phyloP scores from a whole-genome alignment of 2,888 invertebrate species.

The Dolichopus griseipennis region DNA sequence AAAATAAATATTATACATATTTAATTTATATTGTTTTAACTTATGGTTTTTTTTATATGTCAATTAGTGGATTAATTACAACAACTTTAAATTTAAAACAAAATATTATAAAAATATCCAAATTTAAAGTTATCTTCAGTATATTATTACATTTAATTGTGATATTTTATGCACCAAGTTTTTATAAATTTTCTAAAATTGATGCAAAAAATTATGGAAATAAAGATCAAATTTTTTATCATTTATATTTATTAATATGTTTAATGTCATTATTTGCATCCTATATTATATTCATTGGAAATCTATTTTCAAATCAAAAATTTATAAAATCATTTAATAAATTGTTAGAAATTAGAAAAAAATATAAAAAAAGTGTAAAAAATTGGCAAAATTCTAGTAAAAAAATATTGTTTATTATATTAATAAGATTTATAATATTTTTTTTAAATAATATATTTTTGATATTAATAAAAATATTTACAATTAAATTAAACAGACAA shows the following conservation, averaged over 20 bases:
- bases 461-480: not conserved
- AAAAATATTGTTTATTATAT: not conserved
- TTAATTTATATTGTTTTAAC: not conserved
- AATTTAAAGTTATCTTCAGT: not conserved
- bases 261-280: not conserved
- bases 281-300: not conserved
- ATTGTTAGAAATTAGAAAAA: not conserved
- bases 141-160: not conserved
- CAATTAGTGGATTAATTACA: not conserved
- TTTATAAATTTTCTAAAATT: not conserved
- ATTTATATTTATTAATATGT: not conserved
- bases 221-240: not conserved
- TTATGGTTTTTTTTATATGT: not conserved
- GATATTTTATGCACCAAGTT: not conserved
- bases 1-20: not conserved
- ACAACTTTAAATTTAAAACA: not conserved
- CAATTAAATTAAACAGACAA: not conserved
- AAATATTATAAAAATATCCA: not conserved
- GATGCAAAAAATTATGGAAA: not conserved
- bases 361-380: not conserved
- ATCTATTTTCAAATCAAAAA: not conserved
- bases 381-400: not conserved
- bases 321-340: not conserved
- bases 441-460: not conserved
- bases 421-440: not conserved